A percentile compares a stretch with the other conserved stretches of the same genome.
Conservation (phyloP, 1,140 invertebrate species). For the Piezodorus guildinii region DNA sequence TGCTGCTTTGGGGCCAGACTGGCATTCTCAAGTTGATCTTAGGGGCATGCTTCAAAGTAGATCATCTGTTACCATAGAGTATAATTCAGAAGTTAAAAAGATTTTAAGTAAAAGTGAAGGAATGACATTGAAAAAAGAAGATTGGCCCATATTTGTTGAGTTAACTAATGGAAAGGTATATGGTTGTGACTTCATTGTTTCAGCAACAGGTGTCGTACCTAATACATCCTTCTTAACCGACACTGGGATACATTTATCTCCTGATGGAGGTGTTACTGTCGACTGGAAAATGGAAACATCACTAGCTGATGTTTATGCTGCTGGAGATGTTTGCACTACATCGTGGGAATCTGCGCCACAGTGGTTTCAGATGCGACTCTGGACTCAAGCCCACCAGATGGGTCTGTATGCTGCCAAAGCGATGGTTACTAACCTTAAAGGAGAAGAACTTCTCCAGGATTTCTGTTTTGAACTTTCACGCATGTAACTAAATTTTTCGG, state of each 20-base stretch:
- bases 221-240: slow-evolving; percentile 46
- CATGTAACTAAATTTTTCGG: slow-evolving; percentile 94
- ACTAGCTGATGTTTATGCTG: slow-evolving; percentile 71
- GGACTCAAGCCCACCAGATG: slow-evolving; percentile 98
- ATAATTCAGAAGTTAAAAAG: slow-evolving; percentile 54
- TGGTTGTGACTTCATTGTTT: slow-evolving; percentile 85
- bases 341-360: slow-evolving; percentile 64
- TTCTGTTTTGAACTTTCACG: slow-evolving; percentile 97
- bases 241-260: slow-evolving; percentile 41
- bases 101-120: slow-evolving; percentile 34
- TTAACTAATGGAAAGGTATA: slow-evolving; percentile 63
- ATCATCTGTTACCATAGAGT: slow-evolving; percentile 42
- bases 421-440: slow-evolving; percentile 56
- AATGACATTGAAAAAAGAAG: slow-evolving; percentile 33
- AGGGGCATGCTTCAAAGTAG: slow-evolving; percentile 38
- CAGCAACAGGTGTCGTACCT: slow-evolving; percentile 85
- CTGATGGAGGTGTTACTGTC: slow-evolving; percentile 68
- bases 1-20: slow-evolving; percentile 89
- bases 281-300: slow-evolving; percentile 79
- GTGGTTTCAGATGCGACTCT: slow-evolving; percentile 95
- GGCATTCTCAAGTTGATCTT: slow-evolving; percentile 64
- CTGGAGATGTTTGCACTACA: slow-evolving; percentile 83
- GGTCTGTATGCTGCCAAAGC: slow-evolving; percentile 83
- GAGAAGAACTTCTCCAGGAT: slow-evolving; percentile 63
- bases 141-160: slow-evolving; percentile 59